These are phyloP conservation scores for Atlantisia rogersi DNA, from an alignment of 2,113 vertebrate genomes.

Conservation along the genomic window DNA sequence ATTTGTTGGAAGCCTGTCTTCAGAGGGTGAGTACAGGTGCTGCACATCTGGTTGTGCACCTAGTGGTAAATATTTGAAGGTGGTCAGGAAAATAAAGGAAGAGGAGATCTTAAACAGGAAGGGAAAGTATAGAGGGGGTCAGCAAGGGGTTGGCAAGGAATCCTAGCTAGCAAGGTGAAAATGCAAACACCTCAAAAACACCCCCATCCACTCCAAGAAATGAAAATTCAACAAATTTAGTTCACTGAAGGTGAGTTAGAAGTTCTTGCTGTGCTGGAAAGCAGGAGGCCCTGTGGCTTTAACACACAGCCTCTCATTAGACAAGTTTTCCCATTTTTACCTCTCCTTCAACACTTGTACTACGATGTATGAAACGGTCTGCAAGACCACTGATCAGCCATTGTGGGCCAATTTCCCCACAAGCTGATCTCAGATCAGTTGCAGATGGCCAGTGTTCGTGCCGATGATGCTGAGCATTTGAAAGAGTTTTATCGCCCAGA, in stretches of 20 bases:
- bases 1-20: neutral
- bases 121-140: neutral
- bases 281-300: neutral
- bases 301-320: neutral
- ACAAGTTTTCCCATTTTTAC: neutral
- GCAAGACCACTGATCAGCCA: neutral
- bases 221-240: neutral
- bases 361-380: neutral
- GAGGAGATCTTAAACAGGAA: neutral
- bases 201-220: neutral
- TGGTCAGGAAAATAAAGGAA: neutral
- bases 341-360: neutral
- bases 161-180: neutral
- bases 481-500: neutral
- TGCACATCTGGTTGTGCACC: neutral
- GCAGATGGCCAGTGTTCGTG: neutral
- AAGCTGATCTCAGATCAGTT: neutral
- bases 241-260: neutral
- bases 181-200: neutral
- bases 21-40: neutral
- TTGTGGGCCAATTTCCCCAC: neutral
- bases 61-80: constrained; percentile 27
- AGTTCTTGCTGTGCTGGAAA: neutral
- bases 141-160: neutral
- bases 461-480: neutral